phyloP scores from a whole-genome alignment of 2,888 invertebrate species.

The Gerris lacustris region DNA sequence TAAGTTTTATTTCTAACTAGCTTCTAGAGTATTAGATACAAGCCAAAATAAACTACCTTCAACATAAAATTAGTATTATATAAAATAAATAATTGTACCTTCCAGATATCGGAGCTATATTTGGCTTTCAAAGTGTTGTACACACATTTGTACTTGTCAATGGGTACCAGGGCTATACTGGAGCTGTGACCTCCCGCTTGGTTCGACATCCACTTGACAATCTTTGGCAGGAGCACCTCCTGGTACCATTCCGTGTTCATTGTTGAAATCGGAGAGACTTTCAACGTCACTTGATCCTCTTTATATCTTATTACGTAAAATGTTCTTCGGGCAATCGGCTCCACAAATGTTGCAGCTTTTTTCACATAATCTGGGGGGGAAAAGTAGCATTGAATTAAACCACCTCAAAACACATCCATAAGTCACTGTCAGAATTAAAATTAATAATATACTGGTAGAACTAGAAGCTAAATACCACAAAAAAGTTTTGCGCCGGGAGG shows the following conservation, averaged over 20 bases:
- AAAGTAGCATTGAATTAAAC: too few species aligned
- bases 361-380: neutral
- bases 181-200: neutral
- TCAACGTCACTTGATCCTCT: neutral
- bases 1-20: too few species aligned
- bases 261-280: too few species aligned
- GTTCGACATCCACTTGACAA: neutral
- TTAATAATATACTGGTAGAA: too few species aligned
- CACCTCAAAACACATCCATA: too few species aligned
- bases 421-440: too few species aligned
- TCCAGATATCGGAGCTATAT: neutral
- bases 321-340: neutral
- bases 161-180: neutral
- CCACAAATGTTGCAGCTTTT: neutral
- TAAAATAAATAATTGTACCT: neutral
- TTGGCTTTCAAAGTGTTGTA: neutral
- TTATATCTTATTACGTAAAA: neutral
- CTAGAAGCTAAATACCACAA: too few species aligned
- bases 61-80: too few species aligned
- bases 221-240: neutral
- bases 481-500: too few species aligned
- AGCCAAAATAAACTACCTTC: too few species aligned
- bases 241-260: too few species aligned
- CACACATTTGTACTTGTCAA: neutral
- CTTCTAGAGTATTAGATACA: too few species aligned